Conservation (phyloP, 1,140 invertebrate species). For the Oedothorax gibbosus region DNA sequence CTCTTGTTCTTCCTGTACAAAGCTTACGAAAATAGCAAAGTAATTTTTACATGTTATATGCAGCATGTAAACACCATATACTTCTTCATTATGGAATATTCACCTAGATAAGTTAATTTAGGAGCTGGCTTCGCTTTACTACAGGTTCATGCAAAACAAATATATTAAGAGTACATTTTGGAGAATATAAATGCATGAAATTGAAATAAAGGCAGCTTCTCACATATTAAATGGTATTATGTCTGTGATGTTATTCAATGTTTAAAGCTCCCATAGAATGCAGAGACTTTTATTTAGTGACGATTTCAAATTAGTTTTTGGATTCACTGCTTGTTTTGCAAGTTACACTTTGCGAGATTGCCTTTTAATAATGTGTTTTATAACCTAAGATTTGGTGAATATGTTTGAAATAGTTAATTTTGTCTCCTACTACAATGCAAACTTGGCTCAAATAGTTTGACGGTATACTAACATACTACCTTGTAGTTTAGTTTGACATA, state of each 20-base stretch:
- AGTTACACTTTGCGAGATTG: too few species aligned
- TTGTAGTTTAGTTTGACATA: constrained; percentile 49
- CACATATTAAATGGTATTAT: constrained; percentile 44
- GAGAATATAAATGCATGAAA: constrained; percentile 28
- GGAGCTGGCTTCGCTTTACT: constrained; percentile 4
- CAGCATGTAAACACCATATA: too few species aligned
- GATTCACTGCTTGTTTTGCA: not conserved
- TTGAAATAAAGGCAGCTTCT: constrained; percentile 52
- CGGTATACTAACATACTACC: constrained; percentile 17
- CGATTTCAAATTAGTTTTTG: not conserved
- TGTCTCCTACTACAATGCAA: not conserved
- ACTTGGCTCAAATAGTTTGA: constrained; percentile 48
- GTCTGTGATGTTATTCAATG: constrained; percentile 57
- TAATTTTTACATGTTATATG: too few species aligned
- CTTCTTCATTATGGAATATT: too few species aligned
- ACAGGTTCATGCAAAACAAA: not conserved
- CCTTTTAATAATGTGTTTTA: too few species aligned
- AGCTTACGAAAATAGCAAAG: too few species aligned
- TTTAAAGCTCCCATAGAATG: constrained; percentile 31
- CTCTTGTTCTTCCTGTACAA: too few species aligned
- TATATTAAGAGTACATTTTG: constrained; percentile 7
- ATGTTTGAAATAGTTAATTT: too few species aligned
- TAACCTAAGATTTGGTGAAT: too few species aligned
- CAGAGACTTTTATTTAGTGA: not conserved
- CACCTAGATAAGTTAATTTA: not conserved